Evolutionary conservation across 2,113 vertebrate genomes (phyloP).

Genomic region (Bufo bufo): DNA sequence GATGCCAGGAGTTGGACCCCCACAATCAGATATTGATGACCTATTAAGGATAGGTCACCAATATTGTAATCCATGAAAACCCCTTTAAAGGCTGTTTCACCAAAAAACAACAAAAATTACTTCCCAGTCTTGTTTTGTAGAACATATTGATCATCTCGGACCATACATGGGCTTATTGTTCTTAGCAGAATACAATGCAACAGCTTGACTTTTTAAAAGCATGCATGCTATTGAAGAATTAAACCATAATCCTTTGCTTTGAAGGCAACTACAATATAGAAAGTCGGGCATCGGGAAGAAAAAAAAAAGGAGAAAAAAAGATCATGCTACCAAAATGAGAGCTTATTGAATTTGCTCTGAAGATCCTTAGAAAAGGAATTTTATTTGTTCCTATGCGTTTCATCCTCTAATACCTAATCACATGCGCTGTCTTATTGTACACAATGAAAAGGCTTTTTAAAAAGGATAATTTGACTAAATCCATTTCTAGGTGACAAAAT

Average conservation of each 20-base stretch:
- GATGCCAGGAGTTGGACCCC: too few species aligned
- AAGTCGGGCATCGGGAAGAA: constrained; percentile 61
- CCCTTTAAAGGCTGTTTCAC: too few species aligned
- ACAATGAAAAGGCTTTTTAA: constrained; percentile 58
- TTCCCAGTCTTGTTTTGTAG: neutral
- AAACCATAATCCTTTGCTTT: constrained; percentile 64
- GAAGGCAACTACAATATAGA: constrained; percentile 65
- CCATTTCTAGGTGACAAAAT: constrained; percentile 68
- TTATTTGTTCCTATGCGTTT: constrained; percentile 62
- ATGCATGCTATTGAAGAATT: constrained; percentile 63
- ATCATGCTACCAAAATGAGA: constrained; percentile 64
- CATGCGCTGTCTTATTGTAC: constrained; percentile 62
- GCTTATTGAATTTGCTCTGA: constrained; percentile 67
- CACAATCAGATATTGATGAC: too few species aligned
- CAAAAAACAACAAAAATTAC: too few species aligned
- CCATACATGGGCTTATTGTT: constrained; percentile 18
- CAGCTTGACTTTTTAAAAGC: constrained; percentile 58
- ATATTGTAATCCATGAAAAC: too few species aligned
- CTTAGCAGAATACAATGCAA: constrained; percentile 32
- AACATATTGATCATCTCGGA: neutral
- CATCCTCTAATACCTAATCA: constrained; percentile 69
- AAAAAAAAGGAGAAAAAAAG: constrained; percentile 23
- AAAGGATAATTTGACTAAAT: constrained; percentile 72
- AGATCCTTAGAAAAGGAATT: constrained; percentile 62
- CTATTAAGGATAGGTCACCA: too few species aligned